Conservation (phyloP, 2,113 vertebrate genomes). For the Leuciscus idus region DNA sequence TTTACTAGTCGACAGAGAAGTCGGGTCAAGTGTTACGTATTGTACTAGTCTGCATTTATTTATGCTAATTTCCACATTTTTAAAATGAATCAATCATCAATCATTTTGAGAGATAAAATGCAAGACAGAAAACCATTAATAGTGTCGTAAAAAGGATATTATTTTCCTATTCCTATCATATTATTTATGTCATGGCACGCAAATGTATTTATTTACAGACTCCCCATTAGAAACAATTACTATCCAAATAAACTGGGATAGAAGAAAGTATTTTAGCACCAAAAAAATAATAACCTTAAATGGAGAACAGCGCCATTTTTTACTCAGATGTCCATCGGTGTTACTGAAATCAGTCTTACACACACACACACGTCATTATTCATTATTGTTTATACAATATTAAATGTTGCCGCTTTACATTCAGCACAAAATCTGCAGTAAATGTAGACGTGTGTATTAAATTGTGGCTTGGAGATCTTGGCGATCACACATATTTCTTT, state of each 20-base stretch:
- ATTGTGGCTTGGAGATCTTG: constrained; percentile 68
- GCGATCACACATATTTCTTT: constrained; percentile 63
- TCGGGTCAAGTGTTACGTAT: too few relatives aligned
- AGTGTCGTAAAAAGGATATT: not conserved
- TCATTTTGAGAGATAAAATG: not conserved
- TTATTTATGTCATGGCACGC: too few relatives aligned
- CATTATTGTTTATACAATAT: constrained; percentile 33
- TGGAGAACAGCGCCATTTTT: not conserved
- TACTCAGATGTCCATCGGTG: not conserved
- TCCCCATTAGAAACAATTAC: not conserved
- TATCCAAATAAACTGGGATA: not conserved
- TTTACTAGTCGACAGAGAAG: too few relatives aligned
- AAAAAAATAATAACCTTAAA: not conserved
- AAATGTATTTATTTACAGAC: not conserved
- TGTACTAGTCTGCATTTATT: too few relatives aligned
- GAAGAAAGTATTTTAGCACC: not conserved
- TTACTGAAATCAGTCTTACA: not conserved
- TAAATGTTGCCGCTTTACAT: not conserved
- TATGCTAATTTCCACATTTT: not conserved
- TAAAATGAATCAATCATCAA: not conserved
- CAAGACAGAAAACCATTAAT: too few relatives aligned
- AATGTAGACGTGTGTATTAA: constrained; percentile 62
- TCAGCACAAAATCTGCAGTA: constrained; percentile 42
- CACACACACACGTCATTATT: constrained; percentile 16
- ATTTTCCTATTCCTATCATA: not conserved